phyloP scores from a whole-genome alignment of 2,113 vertebrate genomes.

The Neogale vison region DNA sequence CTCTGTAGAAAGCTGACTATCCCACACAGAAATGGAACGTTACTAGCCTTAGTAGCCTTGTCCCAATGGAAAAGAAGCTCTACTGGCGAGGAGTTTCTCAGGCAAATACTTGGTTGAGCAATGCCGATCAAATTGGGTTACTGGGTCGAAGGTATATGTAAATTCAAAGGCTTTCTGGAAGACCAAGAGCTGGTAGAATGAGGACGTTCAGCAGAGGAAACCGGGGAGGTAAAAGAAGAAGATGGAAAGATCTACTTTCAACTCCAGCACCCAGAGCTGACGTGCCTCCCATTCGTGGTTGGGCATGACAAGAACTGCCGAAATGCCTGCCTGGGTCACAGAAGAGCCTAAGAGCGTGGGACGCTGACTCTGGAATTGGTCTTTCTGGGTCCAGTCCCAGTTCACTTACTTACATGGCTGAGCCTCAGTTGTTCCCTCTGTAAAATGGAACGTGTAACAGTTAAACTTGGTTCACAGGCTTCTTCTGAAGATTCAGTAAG shows the following conservation, averaged over 20 bases:
- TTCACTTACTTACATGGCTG: too few relatives aligned
- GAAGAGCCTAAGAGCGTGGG: rapidly evolving
- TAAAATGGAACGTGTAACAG: too few relatives aligned
- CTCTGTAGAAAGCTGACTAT: neutral
- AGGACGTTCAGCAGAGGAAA: neutral
- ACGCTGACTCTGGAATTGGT: neutral
- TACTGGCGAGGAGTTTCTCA: neutral
- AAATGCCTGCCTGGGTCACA: neutral
- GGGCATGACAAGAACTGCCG: rapidly evolving
- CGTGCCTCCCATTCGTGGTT: neutral
- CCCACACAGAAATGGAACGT: too few relatives aligned
- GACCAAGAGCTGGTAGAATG: neutral
- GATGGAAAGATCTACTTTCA: neutral
- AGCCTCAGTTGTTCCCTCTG: neutral
- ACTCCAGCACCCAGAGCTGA: neutral
- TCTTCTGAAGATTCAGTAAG: neutral
- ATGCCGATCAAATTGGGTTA: neutral
- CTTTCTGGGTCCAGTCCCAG: neutral
- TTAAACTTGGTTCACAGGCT: neutral
- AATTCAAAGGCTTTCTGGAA: neutral
- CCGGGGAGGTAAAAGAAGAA: neutral
- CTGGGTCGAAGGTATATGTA: neutral
- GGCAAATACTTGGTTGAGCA: neutral
- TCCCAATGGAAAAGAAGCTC: neutral
- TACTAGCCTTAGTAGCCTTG: neutral